Evolutionary conservation across 2,113 vertebrate genomes (phyloP).

Genomic region (Sinocyclocheilus grahami): DNA sequence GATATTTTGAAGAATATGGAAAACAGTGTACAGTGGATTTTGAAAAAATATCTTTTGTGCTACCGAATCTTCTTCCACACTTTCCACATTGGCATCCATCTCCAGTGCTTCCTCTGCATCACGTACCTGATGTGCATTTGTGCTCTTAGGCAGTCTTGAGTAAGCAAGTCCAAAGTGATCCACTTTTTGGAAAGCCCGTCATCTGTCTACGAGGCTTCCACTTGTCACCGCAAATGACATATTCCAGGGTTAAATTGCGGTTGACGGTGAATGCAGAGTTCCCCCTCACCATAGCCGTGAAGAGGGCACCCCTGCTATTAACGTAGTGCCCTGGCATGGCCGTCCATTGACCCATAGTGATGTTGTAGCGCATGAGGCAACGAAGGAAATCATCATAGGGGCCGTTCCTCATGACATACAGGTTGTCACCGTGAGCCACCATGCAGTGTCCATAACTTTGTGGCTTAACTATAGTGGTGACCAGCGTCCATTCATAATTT

Average conservation of each 20-base stretch:
- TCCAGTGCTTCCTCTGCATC: conserved; percentile 41
- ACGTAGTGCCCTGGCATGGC: conserved; percentile 86
- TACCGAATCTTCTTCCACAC: neutral
- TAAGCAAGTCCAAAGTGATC: conserved; percentile 90
- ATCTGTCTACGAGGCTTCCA: conserved; percentile 87
- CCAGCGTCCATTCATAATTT: conserved; percentile 76
- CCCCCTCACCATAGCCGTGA: conserved; percentile 82
- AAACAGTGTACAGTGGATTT: neutral
- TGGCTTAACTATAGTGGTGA: conserved; percentile 80
- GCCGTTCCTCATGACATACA: conserved; percentile 93
- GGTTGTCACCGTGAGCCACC: conserved; percentile 89
- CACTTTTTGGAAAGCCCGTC: conserved; percentile 86
- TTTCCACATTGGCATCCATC: conserved; percentile 3
- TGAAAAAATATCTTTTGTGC: neutral
- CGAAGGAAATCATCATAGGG: conserved; percentile 89
- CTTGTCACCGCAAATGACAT: conserved; percentile 75
- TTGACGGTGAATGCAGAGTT: conserved; percentile 90
- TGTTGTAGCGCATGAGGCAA: conserved; percentile 88
- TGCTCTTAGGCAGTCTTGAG: conserved; percentile 81
- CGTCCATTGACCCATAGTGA: conserved; percentile 88
- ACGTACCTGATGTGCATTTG: conserved; percentile 46
- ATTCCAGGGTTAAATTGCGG: conserved; percentile 86
- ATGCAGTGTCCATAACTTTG: conserved; percentile 96
- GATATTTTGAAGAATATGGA: neutral
- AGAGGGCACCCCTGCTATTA: conserved; percentile 95